Base-by-base conservation (phyloP, 2,888 invertebrate species). In the Idaea biselata region DNA sequence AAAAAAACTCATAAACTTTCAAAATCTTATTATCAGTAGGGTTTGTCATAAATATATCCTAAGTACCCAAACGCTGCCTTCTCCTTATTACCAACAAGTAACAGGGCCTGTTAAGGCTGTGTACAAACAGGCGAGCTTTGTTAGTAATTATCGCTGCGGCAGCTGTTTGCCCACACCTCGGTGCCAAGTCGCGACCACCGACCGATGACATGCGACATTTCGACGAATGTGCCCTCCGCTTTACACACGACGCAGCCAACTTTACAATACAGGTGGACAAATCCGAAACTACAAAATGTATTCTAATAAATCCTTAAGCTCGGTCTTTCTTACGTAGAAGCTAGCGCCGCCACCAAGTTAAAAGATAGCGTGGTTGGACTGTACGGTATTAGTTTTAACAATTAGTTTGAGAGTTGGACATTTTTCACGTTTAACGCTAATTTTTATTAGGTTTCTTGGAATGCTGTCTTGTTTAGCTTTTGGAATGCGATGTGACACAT, bases 141-240 rank as follows among this genome's bases (percentile, higher is more conserved):
- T 90, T 84, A 82, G 89, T 88, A 85, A 91, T 90, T 91, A 90
- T 84, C 88, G 81, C 72, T 71, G 81, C 86, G 76, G 91, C 89
- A 87, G 88, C 89, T 88, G 87, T 92, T 90, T 87, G 80, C 78
- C 76, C 72, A 81, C 91, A 88, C 89, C 83, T 87, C 74, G 86
- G 92, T 91, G 92, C 86, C 89, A 92, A 91, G 86, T 86, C 86
- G 82, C 92, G 92, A 92, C 92, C 92, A 91, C 91, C 92, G 90
- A 78, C 83, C 82, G 81, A 71, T 83, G 80, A 73, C 77, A 44
- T 76, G 81, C 81, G 86, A 85, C 86, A 83, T 77, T 91, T 91
- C 90, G 89, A 68, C 90, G 90, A 90, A 90, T 79, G 78, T 77
- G 73, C 76, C 81, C 74, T 74, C 77, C 70, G 74, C 78, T 73